Percentiles rank a stretch among this genome's conserved stretches.
These are phyloP conservation scores for Tachina grossa DNA, from an alignment of 2,888 invertebrate genomes.

Conservation along the genomic window DNA sequence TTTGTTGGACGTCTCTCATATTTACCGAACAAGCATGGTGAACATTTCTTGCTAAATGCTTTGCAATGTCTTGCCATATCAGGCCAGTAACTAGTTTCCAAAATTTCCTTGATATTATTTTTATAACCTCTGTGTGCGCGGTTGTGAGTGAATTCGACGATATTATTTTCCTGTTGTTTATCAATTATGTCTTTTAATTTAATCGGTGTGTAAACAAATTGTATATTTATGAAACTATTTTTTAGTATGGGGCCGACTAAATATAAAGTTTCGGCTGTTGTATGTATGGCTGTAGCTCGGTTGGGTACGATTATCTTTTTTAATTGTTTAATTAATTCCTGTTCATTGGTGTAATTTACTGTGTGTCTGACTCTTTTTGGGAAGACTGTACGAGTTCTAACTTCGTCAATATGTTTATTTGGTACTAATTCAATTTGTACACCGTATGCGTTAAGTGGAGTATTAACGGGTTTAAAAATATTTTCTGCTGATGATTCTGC, in stretches of 20 bases:
- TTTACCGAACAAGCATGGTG: too few relatives aligned
- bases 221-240: background rate
- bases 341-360: background rate
- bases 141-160: too few relatives aligned
- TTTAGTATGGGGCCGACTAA: background rate
- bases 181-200: too few relatives aligned
- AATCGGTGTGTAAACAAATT: background rate
- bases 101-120: too few relatives aligned
- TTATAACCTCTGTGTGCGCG: too few relatives aligned
- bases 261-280: background rate
- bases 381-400: constrained; percentile 3
- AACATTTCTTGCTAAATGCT: too few relatives aligned
- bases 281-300: background rate
- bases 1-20: too few relatives aligned
- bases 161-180: too few relatives aligned
- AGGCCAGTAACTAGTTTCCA: too few relatives aligned
- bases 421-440: constrained; percentile 17
- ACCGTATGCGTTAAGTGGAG: constrained; percentile 1
- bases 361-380: constrained; percentile 4
- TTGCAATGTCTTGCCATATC: too few relatives aligned
- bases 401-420: background rate
- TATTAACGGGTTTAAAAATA: background rate
- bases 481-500: background rate
- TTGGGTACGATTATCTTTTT: background rate
- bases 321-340: background rate